A percentile compares a stretch with the other conserved stretches of the same genome.
Conservation (phyloP, 1,140 invertebrate species). For the Zaprionus davidi region DNA sequence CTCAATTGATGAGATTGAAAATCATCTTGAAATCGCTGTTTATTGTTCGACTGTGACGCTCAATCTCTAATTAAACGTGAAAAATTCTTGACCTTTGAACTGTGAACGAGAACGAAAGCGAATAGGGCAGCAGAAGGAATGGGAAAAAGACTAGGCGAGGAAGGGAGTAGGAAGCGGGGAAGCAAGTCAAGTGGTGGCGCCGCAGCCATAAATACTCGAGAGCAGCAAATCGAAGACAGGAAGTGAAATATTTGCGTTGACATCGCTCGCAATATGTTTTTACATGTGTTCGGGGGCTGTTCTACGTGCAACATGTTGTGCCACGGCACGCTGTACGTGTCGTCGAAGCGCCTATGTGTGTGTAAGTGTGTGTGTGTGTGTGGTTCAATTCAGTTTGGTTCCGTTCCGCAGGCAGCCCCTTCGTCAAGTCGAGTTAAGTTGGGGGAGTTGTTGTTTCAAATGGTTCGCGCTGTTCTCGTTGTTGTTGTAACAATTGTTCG, state of each 20-base stretch:
- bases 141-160: background rate
- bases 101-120: background rate
- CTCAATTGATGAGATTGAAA: background rate
- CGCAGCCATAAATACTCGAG: constrained; percentile 34
- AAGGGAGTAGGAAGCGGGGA: background rate
- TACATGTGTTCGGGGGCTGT: constrained; percentile 49
- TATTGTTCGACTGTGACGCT: constrained; percentile 18
- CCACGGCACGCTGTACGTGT: background rate
- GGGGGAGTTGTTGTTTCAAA: constrained; percentile 66
- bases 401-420: constrained; percentile 8
- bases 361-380: constrained; percentile 3
- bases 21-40: background rate
- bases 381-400: constrained; percentile 2
- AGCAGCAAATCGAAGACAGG: constrained; percentile 61
- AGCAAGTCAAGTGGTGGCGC: constrained; percentile 27
- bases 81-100: constrained; percentile 75
- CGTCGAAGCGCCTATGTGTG: too few relatives aligned
- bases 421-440: constrained; percentile 6
- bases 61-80: constrained; percentile 68
- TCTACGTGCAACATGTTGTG: constrained; percentile 11
- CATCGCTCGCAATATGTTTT: constrained; percentile 53
- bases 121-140: background rate
- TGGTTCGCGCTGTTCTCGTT: constrained; percentile 28
- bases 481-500: constrained; percentile 67
- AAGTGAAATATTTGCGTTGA: constrained; percentile 81